Evolutionary conservation across 2,888 invertebrate species (phyloP).

Genomic region (Trichopoda pennipes): DNA sequence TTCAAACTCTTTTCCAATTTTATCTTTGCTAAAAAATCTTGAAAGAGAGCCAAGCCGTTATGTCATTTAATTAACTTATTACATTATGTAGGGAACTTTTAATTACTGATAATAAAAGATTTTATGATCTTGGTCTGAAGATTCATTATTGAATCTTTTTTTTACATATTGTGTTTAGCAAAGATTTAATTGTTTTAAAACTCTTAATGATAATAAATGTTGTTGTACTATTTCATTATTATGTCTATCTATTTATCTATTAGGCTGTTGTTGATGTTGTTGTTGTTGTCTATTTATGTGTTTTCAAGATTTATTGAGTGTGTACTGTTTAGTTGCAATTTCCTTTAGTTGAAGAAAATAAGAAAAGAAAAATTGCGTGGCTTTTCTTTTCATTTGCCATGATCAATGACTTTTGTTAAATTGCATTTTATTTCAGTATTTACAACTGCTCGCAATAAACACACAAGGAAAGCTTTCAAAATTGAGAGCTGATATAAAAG

Average conservation of each 20-base stretch:
- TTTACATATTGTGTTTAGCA: not conserved
- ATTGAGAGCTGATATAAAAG: too few species aligned
- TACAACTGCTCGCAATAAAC: not conserved
- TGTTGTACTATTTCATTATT: constrained; percentile 55
- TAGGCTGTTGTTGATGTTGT: constrained; percentile 24
- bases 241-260: constrained; percentile 61
- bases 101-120: too few species aligned
- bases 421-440: constrained; percentile 70
- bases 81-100: too few species aligned
- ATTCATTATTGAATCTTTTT: too few species aligned
- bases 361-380: constrained; percentile 54
- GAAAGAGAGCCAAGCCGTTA: too few species aligned
- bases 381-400: constrained; percentile 67
- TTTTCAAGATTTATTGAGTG: constrained; percentile 57
- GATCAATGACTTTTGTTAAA: constrained; percentile 77
- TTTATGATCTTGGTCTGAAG: too few species aligned
- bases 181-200: constrained; percentile 20
- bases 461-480: too few species aligned
- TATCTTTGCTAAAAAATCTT: too few species aligned
- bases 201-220: constrained; percentile 42
- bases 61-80: too few species aligned
- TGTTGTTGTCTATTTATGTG: constrained; percentile 7
- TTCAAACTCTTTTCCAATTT: too few species aligned
- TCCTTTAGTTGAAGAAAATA: constrained; percentile 54
- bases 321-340: constrained; percentile 59